A percentile compares a stretch with the other conserved stretches of the same genome.
These are phyloP conservation scores for Heliconius himera DNA, from an alignment of 1,140 invertebrate species.

Conservation along the genomic window DNA sequence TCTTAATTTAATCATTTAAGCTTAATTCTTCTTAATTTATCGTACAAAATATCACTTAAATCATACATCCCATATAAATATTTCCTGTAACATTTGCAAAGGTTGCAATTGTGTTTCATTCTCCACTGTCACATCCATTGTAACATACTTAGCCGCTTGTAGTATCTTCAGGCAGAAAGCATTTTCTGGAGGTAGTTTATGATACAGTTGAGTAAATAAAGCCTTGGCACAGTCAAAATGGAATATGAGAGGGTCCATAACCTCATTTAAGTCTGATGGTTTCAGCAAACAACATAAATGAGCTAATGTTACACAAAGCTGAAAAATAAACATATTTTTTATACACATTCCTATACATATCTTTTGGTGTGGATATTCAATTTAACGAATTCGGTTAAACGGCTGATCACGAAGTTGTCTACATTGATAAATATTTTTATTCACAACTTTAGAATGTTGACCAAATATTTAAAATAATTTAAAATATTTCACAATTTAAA, in stretches of 20 bases:
- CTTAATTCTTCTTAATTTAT: background rate
- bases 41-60: background rate
- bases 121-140: slow-evolving; percentile 61
- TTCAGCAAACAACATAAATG: slow-evolving; percentile 72
- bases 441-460: background rate
- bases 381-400: background rate
- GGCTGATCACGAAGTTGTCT: background rate
- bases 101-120: slow-evolving; percentile 67
- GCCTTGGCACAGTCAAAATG: slow-evolving; percentile 69
- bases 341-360: background rate
- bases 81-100: slow-evolving; percentile 72
- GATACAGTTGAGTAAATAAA: slow-evolving; percentile 67
- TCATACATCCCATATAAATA: slow-evolving; percentile 77
- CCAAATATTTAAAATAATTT: too few relatives aligned
- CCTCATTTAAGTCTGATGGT: slow-evolving; percentile 65
- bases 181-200: slow-evolving; percentile 73
- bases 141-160: slow-evolving; percentile 77
- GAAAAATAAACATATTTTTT: slow-evolving; percentile 47
- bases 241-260: slow-evolving; percentile 71
- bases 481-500: too few relatives aligned
- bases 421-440: background rate
- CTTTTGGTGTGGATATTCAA: too few relatives aligned
- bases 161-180: slow-evolving; percentile 69
- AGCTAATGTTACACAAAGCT: slow-evolving; percentile 76
- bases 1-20: background rate